Percentiles rank a stretch among this genome's conserved stretches.
These are phyloP conservation scores for Leistus spinibarbis DNA, from an alignment of 2,888 invertebrate genomes.

Conservation along the genomic window DNA sequence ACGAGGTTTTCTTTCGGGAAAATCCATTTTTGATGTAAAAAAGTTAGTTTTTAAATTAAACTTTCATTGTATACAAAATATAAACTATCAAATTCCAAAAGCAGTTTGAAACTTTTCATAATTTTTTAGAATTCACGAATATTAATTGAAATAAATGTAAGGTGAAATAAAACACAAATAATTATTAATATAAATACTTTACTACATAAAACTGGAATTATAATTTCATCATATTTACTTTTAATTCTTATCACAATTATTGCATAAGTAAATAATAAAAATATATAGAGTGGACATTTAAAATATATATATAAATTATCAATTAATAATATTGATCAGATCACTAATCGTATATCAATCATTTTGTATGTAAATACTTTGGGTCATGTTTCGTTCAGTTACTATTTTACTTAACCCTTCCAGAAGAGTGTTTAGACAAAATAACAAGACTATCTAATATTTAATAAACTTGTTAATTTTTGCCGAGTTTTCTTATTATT, in stretches of 20 bases:
- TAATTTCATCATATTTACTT: background rate
- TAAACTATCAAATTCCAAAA: too few species aligned
- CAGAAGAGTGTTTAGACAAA: background rate
- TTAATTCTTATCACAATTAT: background rate
- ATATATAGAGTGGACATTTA: background rate
- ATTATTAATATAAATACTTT: background rate
- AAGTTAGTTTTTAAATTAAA: too few species aligned
- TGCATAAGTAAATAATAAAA: background rate
- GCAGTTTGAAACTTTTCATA: too few species aligned
- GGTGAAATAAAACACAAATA: background rate
- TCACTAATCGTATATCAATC: background rate
- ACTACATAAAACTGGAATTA: background rate
- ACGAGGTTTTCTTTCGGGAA: too few species aligned
- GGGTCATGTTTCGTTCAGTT: background rate
- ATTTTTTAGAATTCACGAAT: too few species aligned
- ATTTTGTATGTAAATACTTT: background rate
- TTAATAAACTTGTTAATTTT: slow-evolving; percentile 51
- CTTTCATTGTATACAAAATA: too few species aligned
- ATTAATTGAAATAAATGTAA: too few species aligned
- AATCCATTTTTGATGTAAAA: too few species aligned
- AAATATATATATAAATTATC: too few species aligned
- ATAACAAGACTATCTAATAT: background rate
- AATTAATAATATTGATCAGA: background rate
- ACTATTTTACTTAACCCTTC: background rate
- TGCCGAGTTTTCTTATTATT: slow-evolving; percentile 87